These are phyloP conservation scores for Hydropotes inermis DNA, from an alignment of 2,113 vertebrate genomes.

Conservation along the genomic window DNA sequence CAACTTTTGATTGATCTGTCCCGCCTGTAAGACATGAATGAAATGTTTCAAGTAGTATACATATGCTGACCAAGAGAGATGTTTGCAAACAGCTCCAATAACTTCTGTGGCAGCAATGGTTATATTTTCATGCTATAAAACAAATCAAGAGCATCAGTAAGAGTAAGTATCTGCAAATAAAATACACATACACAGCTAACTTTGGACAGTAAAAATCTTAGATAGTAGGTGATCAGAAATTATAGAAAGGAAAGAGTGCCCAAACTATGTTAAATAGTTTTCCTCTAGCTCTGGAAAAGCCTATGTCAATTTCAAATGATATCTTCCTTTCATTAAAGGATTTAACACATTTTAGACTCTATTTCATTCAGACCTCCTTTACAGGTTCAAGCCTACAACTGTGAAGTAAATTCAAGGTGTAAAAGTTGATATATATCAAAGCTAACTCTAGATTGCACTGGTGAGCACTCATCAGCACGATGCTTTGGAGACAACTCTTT, in stretches of 20 bases:
- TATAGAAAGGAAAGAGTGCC: background rate
- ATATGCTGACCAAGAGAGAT: constrained; percentile 94
- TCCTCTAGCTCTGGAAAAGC: background rate
- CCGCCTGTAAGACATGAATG: constrained; percentile 90
- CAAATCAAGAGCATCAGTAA: constrained; percentile 30
- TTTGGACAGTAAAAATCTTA: background rate
- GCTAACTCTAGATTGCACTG: background rate
- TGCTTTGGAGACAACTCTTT: background rate
- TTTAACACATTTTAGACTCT: background rate
- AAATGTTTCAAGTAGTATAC: constrained; percentile 94
- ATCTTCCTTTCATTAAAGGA: background rate
- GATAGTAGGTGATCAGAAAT: background rate
- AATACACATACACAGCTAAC: background rate
- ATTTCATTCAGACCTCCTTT: background rate
- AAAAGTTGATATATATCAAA: background rate
- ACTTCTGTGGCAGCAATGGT: constrained; percentile 90
- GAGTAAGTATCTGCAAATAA: background rate
- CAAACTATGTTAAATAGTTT: background rate
- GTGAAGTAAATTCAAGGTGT: background rate
- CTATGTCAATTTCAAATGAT: background rate
- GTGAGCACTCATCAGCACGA: background rate
- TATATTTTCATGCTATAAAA: constrained; percentile 92
- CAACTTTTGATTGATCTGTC: constrained; percentile 90
- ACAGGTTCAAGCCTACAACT: background rate
- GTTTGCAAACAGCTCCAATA: constrained; percentile 91